Base-by-base conservation (phyloP, 1,140 invertebrate genomes). In the Drosophila sulfurigaster region DNA sequence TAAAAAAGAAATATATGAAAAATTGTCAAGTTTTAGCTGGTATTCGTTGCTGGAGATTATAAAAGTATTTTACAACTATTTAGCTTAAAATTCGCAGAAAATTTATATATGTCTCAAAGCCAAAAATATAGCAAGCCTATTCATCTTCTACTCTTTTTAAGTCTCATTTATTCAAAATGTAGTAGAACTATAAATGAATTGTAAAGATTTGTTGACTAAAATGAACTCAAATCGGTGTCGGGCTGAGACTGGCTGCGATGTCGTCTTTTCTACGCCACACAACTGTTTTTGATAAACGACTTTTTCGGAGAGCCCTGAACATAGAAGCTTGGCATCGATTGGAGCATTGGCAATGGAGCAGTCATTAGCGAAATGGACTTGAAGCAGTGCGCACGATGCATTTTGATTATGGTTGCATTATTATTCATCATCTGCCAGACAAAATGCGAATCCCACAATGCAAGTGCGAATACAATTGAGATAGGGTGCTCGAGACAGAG, bases 361-460 rank as follows among this genome's bases (percentile, higher is more conserved):
- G 13, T 63, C 78, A 85, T 85, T 85, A 81, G 72, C 82, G 63
- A 85, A 85, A 85, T 85, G 82, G 65, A 77, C 58, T 72, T 81
- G 51, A 60, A 30, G 5, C 25, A 51, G 70, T 20, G 49, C 75
- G 75, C 78, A 75, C 78, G 70, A 67, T 86, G 75, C 75, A 64
- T 71, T 85, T 79, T 68, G 58, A 58, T 75, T 74, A 79, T 69
- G 8, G 41, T 15, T 25, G 64, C 56, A 60, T 51, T 85, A 76
- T 81, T 56, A 45, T 64, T 70, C 60, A 75, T 64, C 20, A 49
- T 66, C 63, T 75, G 35, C 48, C 72, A 71, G 28, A 46, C 48
- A 56, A 16, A 25, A 5, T 16, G 8, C 16, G 54, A 8, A 5
- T 38, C 13, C 13, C 30, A 8, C 28, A n/a, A 1, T 43, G 48